Percentiles rank a stretch among this genome's conserved stretches.
Evolutionary conservation across 2,113 vertebrate genomes (phyloP).

Genomic region (Riparia riparia): DNA sequence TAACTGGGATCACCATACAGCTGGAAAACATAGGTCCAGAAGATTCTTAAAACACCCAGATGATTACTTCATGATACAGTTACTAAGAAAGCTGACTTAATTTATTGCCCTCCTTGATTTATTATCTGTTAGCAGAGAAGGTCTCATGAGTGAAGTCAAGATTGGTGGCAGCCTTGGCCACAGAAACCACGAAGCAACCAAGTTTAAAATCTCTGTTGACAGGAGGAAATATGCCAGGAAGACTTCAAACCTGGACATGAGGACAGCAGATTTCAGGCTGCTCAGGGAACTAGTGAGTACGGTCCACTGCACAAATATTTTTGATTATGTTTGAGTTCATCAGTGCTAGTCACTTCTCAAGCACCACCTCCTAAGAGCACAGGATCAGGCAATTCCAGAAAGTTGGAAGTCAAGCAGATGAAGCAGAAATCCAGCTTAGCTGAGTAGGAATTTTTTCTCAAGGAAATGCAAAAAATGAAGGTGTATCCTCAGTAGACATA

Average conservation of each 20-base stretch:
- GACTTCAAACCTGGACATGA: not conserved
- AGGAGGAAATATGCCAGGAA: not conserved
- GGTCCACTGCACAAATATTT: not conserved
- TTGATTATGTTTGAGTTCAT: not conserved
- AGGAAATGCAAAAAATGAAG: not conserved
- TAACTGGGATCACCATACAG: not conserved
- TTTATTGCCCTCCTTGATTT: not conserved
- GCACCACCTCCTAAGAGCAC: not conserved
- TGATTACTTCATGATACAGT: not conserved
- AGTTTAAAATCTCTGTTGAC: not conserved
- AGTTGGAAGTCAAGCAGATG: not conserved
- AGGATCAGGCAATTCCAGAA: not conserved
- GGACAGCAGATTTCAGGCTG: not conserved
- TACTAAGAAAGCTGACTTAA: not conserved
- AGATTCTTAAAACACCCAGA: not conserved
- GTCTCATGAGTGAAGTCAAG: not conserved
- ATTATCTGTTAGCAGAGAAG: not conserved
- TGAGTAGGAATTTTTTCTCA: not conserved
- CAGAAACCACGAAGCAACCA: rapidly evolving
- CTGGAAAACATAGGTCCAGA: not conserved
- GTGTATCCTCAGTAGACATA: not conserved
- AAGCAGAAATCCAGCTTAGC: not conserved
- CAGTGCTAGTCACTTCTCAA: not conserved
- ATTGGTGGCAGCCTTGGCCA: not conserved
- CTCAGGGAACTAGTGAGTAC: not conserved